Conservation (phyloP, 2,113 vertebrate genomes). For the Cryptotis parvus region DNA sequence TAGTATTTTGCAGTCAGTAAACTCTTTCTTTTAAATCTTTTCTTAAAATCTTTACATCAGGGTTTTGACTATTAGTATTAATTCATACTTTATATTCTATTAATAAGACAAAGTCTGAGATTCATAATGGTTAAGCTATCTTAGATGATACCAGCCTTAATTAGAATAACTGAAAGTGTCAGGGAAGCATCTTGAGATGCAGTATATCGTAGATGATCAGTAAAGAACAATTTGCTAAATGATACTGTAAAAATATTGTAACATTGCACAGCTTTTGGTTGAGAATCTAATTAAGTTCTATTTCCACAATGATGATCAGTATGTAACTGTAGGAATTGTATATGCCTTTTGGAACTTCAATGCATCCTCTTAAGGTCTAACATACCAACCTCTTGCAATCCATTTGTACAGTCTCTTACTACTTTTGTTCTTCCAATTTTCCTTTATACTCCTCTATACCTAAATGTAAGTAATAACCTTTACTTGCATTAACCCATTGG, state of each 20-base stretch:
- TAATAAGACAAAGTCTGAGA: slow-evolving; percentile 65
- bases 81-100: slow-evolving; percentile 76
- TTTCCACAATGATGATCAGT: background rate
- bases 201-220: slow-evolving; percentile 24
- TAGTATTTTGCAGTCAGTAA: slow-evolving; percentile 58
- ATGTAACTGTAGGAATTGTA: background rate
- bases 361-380: background rate
- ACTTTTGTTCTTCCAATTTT: background rate
- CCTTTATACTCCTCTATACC: background rate
- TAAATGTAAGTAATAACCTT: background rate
- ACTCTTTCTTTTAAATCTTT: slow-evolving; percentile 67
- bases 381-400: background rate
- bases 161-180: slow-evolving; percentile 18
- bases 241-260: slow-evolving; percentile 30
- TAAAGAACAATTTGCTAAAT: background rate
- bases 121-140: slow-evolving; percentile 43
- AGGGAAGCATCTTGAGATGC: background rate
- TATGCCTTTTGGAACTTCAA: background rate
- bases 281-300: background rate
- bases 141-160: slow-evolving; percentile 50
- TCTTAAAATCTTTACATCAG: slow-evolving; percentile 67
- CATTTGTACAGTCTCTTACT: background rate
- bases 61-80: slow-evolving; percentile 76
- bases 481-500: background rate
- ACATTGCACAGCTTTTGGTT: background rate